A percentile compares a stretch with the other conserved stretches of the same genome.
phyloP scores from a whole-genome alignment of 2,113 vertebrate species.

The Apodemus sylvaticus region DNA sequence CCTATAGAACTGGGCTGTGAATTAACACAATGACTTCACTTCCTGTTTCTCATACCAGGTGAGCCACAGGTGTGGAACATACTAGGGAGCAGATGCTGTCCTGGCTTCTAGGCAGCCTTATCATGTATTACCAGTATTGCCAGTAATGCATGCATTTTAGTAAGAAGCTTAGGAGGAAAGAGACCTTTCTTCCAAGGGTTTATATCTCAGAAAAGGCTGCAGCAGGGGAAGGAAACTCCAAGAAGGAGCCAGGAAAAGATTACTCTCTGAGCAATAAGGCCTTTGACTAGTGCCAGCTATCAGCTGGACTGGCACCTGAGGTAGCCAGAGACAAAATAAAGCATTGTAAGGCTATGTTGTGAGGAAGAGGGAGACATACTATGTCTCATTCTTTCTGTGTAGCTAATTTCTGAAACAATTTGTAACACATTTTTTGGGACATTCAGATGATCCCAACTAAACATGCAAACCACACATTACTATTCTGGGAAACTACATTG shows the following conservation, averaged over 20 bases:
- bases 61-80: fast-evolving
- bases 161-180: not conserved
- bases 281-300: slow-evolving; percentile 57
- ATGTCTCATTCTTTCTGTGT: slow-evolving; percentile 75
- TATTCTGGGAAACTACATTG: slow-evolving; percentile 83
- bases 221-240: not conserved
- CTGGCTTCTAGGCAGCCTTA: not conserved
- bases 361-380: slow-evolving; percentile 63
- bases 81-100: fast-evolving
- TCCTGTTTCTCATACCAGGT: not conserved
- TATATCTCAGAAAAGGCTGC: not conserved
- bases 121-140: not conserved
- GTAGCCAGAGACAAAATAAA: slow-evolving; percentile 50
- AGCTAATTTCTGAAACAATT: slow-evolving; percentile 79
- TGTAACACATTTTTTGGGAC: slow-evolving; percentile 77
- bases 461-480: slow-evolving; percentile 76
- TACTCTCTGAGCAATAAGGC: slow-evolving; percentile 24
- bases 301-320: slow-evolving; percentile 73
- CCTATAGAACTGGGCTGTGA: not conserved
- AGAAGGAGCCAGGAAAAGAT: not conserved
- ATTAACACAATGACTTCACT: fast-evolving
- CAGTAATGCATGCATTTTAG: fast-evolving
- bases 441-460: slow-evolving; percentile 77
- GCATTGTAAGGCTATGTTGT: slow-evolving; percentile 17
- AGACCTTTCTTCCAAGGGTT: not conserved